Evolutionary conservation across 2,113 vertebrate species (phyloP), one percentile per base, ranked within the genome.

Genomic region (Illadopsis cleaveri): DNA sequence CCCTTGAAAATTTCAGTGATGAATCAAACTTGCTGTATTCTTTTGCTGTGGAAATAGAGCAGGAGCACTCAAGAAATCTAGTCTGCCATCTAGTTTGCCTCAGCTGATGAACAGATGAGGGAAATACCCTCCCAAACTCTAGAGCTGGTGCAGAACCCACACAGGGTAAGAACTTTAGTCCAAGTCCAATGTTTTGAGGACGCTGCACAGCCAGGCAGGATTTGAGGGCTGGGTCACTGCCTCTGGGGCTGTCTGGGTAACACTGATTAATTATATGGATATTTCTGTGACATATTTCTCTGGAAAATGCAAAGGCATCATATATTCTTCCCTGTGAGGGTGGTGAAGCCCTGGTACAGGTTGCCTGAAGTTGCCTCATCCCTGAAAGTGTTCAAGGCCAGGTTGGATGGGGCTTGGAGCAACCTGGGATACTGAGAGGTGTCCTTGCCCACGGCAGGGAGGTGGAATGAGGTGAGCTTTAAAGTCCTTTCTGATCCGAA

Each of bases 181-280:
- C 0, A 0, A 69, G 35, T 38, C 11, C 0, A 0, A 3, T 30
- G 3, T 53, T 62, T 30, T 54, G 31, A 54, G 42, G 28, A 31
- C 12, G 4, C 1, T 1, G 48, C 42, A 15, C 5, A 33, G 33
- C 35, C 58, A 75, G 40, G 30, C 33, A 42, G 14, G 57, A 42
- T 57, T 50, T 57, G 25, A 62, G 37, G 47, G 38, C 5, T 66
- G 47, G 70, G 30, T 64, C 47, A 16, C 6, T 65, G 40, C 42
- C 42, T 35, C 44, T 35, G 61, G 19, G 33, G 21, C 30, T 70
- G 25, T 31, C 23, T 53, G 68, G 61, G 38, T 58, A 54, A 50
- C 38, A 10, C 11, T 31, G 78, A 58, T 54, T 42, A 24, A 47
- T 87, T 58, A 17, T 1, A 19, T 35, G 18, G 57, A 50, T 53